Conservation (phyloP, 1,140 invertebrate genomes). For the Rhagoletis pomonella region DNA sequence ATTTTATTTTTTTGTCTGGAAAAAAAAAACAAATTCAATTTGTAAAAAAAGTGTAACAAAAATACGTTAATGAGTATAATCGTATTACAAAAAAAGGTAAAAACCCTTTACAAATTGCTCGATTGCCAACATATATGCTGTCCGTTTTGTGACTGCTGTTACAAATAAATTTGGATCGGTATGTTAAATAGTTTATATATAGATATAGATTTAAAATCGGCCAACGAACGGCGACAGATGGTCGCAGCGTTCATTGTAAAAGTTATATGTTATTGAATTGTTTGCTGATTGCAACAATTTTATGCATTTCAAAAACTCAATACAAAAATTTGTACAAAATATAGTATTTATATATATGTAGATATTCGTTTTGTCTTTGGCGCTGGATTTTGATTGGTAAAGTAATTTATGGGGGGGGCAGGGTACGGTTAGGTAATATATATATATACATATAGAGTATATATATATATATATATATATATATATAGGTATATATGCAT, state of each 20-base stretch:
- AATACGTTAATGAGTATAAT: slow-evolving; percentile 17
- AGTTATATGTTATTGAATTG: slow-evolving; percentile 3
- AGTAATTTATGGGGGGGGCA: not conserved
- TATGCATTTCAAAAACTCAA: slow-evolving; percentile 39
- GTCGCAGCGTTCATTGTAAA: slow-evolving; percentile 36
- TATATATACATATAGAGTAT: not conserved
- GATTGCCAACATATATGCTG: slow-evolving; percentile 75
- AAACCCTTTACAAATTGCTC: slow-evolving; percentile 67
- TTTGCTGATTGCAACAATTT: slow-evolving; percentile 3
- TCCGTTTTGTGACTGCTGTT: slow-evolving; percentile 59
- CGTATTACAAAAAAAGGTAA: slow-evolving; percentile 51
- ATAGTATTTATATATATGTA: not conserved
- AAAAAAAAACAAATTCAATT: slow-evolving; percentile 48
- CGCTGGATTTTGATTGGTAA: not conserved
- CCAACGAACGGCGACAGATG: slow-evolving; percentile 7
- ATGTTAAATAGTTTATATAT: slow-evolving; percentile 21
- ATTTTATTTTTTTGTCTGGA: slow-evolving; percentile 31
- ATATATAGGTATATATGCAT: not conserved
- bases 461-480: slow-evolving; percentile 10
- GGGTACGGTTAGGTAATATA: slow-evolving; percentile 22
- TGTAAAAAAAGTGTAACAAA: slow-evolving; percentile 49
- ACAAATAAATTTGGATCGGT: slow-evolving; percentile 27
- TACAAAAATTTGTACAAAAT: slow-evolving; percentile 53
- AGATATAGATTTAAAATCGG: slow-evolving; percentile 36
- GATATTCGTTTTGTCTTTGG: slow-evolving; percentile 20